Conservation (phyloP, 1,140 invertebrate species). For the Steinernema khuongi region DNA sequence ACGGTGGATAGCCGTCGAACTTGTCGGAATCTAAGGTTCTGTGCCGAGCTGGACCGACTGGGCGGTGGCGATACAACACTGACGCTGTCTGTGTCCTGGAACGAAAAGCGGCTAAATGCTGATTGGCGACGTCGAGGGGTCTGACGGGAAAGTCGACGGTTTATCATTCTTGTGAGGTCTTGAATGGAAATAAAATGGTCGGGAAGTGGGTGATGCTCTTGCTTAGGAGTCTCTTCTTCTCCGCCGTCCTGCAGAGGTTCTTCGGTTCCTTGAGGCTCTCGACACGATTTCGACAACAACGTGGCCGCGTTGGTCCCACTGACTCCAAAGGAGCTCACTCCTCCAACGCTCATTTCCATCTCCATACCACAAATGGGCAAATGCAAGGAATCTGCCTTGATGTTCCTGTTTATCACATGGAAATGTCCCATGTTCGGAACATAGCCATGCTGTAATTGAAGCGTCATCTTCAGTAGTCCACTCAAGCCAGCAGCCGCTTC, state of each 20-base stretch:
- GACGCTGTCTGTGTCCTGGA: neutral
- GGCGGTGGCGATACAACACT: neutral
- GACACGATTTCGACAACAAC: conserved; percentile 23
- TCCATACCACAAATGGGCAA: conserved; percentile 32
- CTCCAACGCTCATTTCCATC: conserved; percentile 15
- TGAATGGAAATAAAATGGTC: no score
- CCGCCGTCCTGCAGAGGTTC: neutral
- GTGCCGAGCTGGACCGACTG: neutral
- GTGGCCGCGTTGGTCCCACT: conserved; percentile 52
- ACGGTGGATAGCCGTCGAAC: neutral
- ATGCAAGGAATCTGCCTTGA: conserved; percentile 23
- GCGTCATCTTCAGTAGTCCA: conserved; percentile 44
- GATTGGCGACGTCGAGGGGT: no score
- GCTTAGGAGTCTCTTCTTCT: neutral
- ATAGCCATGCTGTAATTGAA: conserved; percentile 25
- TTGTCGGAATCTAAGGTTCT: neutral
- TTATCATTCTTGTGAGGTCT: no score
- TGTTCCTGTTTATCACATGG: conserved; percentile 32
- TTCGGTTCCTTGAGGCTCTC: conserved; percentile 13
- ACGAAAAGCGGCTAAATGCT: no score
- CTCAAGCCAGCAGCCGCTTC: conserved; percentile 50
- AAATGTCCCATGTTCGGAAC: conserved; percentile 29
- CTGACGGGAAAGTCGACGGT: no score
- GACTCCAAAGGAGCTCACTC: conserved; percentile 43
- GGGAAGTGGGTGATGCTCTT: no score